Evolutionary conservation across 2,797 vertebrate genomes (phyloP), one percentile per base, ranked within the genome.

Genomic region (Acanthopagrus latus): DNA sequence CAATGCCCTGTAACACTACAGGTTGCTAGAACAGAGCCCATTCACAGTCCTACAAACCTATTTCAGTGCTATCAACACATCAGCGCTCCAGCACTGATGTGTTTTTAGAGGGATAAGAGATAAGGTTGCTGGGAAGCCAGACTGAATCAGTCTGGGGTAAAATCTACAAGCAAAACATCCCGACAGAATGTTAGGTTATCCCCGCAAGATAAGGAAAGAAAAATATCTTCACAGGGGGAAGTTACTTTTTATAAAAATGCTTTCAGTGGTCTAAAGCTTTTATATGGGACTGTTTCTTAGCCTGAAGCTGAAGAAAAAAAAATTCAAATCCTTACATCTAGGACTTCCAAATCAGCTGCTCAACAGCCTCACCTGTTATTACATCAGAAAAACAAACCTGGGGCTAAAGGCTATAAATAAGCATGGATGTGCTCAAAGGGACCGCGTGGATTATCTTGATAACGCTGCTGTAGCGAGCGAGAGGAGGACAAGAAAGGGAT

Each of bases 11-110:
- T 70, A 83, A 86, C 67, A 64, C 54, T 54, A 59, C 75, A 81
- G 78, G 80, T 73, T 80, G 63, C 71, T 47, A 44, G 51, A 80
- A 67, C 78, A 76, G 57, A 76, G 71, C 68, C 72, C 58, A 50
- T 83, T 88, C 87, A 73, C 65, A 65, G 73, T 5, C 57, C 48
- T 29, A 64, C 74, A 23, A 76, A 79, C 38, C 78, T 63, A 65
- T 83, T 78, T 48, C 80, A 27, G 12, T 25, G 60, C 63, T 55
- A 88, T 88, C 84, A 23, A 76, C 82, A 83, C 66, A 78, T 79
- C 79, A 46, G 63, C 41, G 41, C 81, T 62, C n/a, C 55, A 14
- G 74, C 81, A 47, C 58, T 25, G 78, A 64, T 77, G 71, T 81
- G 72, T 85, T 83, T 33, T 78, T 60, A 80, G 59, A 62, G 64